Evolutionary conservation across 2,797 vertebrate species (phyloP).

Genomic region (Syndactyla subalaris): DNA sequence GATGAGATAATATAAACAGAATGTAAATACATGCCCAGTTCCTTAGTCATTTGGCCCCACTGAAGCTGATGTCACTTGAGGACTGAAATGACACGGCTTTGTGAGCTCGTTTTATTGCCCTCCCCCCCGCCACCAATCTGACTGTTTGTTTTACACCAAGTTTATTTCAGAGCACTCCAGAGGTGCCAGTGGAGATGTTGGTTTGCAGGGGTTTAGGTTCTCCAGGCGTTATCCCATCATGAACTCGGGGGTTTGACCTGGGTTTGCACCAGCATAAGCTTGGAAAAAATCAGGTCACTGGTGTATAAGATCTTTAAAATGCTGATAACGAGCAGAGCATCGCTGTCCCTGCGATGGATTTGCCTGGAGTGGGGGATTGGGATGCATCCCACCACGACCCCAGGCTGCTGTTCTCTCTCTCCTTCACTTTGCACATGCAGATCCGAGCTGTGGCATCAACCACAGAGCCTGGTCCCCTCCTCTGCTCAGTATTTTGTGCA

Average conservation of each 20-base stretch:
- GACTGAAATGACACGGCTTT: not conserved
- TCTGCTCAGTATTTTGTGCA: not conserved
- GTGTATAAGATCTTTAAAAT: not conserved
- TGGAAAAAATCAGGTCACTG: not conserved
- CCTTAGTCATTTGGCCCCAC: slow-evolving; percentile 14
- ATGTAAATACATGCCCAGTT: slow-evolving; percentile 66
- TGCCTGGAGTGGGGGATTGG: not conserved
- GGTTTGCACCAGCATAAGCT: not conserved
- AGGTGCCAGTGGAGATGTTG: not conserved
- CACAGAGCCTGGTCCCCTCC: not conserved
- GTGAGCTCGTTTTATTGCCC: not conserved
- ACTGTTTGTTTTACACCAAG: rapidly evolving
- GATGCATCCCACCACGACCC: not conserved
- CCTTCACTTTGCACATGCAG: not conserved
- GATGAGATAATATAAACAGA: slow-evolving; percentile 55
- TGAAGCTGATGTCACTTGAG: slow-evolving; percentile 31
- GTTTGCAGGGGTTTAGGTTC: not conserved
- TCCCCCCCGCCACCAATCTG: not conserved
- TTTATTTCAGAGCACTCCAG: not conserved
- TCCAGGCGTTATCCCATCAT: rapidly evolving
- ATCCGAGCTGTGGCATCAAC: not conserved
- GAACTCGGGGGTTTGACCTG: not conserved
- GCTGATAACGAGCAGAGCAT: not conserved
- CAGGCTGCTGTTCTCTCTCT: not conserved
- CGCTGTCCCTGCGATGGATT: rapidly evolving